A percentile compares a stretch with the other conserved stretches of the same genome.
Evolutionary conservation across 2,888 invertebrate genomes (phyloP).

Genomic region (Colletes collaris): DNA sequence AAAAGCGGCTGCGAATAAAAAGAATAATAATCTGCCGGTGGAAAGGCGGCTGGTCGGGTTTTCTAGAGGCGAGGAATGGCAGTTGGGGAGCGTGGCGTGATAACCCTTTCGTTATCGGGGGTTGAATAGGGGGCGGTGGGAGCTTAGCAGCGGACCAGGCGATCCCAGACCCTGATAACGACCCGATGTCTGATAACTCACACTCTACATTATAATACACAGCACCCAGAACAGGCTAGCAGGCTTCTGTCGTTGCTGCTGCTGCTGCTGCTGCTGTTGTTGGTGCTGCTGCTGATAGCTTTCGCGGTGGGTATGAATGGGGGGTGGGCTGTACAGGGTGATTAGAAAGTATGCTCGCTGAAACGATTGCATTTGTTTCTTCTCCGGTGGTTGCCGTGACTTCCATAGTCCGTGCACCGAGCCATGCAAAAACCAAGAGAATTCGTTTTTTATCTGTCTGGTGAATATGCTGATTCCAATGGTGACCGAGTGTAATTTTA

Average conservation of each 20-base stretch:
- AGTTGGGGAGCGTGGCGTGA: slow-evolving; percentile 78
- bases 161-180: slow-evolving; percentile 80
- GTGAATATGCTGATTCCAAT: not conserved
- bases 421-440: too few relatives aligned
- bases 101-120: slow-evolving; percentile 82
- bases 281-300: slow-evolving; percentile 35
- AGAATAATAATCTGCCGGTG: slow-evolving; percentile 72
- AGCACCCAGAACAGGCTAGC: slow-evolving; percentile 65
- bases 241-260: slow-evolving; percentile 52
- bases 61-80: slow-evolving; percentile 67
- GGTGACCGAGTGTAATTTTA: too few relatives aligned
- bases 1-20: slow-evolving; percentile 69
- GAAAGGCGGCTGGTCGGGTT: slow-evolving; percentile 65
- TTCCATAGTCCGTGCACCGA: not conserved
- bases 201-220: slow-evolving; percentile 80
- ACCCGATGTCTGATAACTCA: slow-evolving; percentile 81
- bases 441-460: too few relatives aligned
- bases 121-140: slow-evolving; percentile 66
- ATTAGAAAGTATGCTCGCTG: slow-evolving; percentile 63
- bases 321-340: slow-evolving; percentile 47
- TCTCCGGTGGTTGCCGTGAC: slow-evolving; percentile 12
- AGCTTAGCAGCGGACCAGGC: slow-evolving; percentile 76
- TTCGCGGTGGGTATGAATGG: slow-evolving; percentile 32
- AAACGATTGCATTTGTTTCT: slow-evolving; percentile 17
- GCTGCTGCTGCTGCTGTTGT: slow-evolving; percentile 46